Evolutionary conservation across 2,888 invertebrate species (phyloP).

Genomic region (Cephus nigrinus): DNA sequence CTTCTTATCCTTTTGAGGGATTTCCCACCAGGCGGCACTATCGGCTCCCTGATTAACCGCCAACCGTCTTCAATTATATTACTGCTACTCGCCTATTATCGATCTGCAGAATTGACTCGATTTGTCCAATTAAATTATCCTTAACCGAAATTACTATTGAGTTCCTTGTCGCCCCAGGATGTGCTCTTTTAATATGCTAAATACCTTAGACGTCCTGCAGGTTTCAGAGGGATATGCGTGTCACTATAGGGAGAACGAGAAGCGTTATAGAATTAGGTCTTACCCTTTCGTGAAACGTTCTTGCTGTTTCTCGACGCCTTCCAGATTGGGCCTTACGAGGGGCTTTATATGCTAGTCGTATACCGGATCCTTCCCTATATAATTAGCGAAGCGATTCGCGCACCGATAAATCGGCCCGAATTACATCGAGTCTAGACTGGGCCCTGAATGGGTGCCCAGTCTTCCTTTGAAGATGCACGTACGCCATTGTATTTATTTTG

Average conservation of each 20-base stretch:
- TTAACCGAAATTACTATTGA: constrained; percentile 35
- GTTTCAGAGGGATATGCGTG: neutral
- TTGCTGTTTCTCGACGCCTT: neutral
- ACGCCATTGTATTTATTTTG: constrained; percentile 24
- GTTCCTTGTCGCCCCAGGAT: constrained; percentile 28
- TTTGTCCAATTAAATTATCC: constrained; percentile 50
- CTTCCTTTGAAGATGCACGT: neutral
- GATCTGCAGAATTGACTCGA: constrained; percentile 30
- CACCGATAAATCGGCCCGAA: constrained; percentile 17
- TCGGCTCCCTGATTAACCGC: constrained; percentile 14
- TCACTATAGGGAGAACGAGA: neutral
- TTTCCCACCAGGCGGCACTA: constrained; percentile 1
- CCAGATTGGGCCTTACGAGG: neutral
- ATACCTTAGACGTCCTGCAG: neutral
- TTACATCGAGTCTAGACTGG: constrained; percentile 11
- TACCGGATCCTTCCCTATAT: neutral
- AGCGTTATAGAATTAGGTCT: neutral
- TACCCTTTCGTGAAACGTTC: neutral
- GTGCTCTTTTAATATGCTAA: constrained; percentile 58
- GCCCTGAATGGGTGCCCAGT: neutral
- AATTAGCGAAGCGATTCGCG: neutral
- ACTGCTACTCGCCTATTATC: constrained; percentile 13
- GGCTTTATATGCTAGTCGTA: neutral
- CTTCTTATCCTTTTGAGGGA: neutral
- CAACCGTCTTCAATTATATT: constrained; percentile 24